Percentiles rank a stretch among this genome's conserved stretches.
Conservation (phyloP, 2,888 invertebrate species). For the Crepidodera aurea region DNA sequence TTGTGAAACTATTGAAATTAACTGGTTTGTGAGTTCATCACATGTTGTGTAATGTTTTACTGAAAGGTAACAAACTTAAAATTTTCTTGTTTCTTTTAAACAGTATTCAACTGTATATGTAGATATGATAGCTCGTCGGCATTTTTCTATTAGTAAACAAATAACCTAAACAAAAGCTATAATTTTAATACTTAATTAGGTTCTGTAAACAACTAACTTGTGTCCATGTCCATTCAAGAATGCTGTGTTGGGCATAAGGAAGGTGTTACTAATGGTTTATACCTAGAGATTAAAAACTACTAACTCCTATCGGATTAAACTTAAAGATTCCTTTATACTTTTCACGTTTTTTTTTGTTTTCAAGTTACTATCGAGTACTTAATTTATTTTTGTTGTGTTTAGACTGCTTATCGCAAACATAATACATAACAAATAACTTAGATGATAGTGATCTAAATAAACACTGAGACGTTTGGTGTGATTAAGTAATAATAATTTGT, state of each 20-base stretch:
- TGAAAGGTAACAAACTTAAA: constrained; percentile 24
- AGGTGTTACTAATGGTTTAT: neutral
- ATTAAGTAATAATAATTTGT: neutral
- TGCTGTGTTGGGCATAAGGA: constrained; percentile 6
- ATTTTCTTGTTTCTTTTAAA: constrained; percentile 10
- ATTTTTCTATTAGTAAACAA: neutral
- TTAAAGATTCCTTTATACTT: no score
- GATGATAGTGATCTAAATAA: constrained; percentile 4
- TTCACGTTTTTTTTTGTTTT: neutral
- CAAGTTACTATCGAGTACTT: no score
- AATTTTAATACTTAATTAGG: constrained; percentile 8
- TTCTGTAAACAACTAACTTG: constrained; percentile 17
- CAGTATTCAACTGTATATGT: neutral
- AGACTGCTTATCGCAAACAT: neutral
- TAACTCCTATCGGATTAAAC: no score
- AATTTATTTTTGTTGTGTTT: constrained; percentile 1
- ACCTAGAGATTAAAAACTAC: neutral
- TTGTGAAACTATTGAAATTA: constrained; percentile 20
- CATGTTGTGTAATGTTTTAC: constrained; percentile 39
- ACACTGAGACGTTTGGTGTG: neutral
- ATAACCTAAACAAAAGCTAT: neutral
- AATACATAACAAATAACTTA: neutral
- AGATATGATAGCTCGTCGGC: neutral
- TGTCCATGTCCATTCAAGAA: neutral
- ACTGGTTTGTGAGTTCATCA: constrained; percentile 34